Conservation (phyloP, 1,140 invertebrate species). For the Hetaerina americana region DNA sequence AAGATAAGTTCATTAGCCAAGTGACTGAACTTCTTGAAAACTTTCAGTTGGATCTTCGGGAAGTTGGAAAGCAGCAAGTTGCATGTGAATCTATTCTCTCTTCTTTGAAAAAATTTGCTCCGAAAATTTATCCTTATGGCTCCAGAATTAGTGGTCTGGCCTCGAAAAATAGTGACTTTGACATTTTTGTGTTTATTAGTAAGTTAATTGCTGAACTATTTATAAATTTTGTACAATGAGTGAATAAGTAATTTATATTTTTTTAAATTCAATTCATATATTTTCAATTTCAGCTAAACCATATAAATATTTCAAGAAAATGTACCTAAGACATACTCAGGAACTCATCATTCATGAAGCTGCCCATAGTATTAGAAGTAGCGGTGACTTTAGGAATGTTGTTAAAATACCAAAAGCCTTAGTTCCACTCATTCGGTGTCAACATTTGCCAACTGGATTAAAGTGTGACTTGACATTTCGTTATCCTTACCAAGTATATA, state of each 20-base stretch:
- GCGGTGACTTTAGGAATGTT: neutral
- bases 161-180: neutral
- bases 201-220: neutral
- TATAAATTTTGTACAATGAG: neutral
- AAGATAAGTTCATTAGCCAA: neutral
- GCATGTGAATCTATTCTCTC: neutral
- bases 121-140: neutral
- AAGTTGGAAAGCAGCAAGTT: neutral
- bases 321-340: neutral
- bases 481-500: neutral
- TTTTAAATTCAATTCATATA: neutral
- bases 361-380: neutral
- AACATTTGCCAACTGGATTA: neutral
- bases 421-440: neutral
- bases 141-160: neutral
- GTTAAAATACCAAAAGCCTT: neutral
- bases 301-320: neutral
- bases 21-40: neutral
- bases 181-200: neutral
- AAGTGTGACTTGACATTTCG: neutral
- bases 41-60: neutral
- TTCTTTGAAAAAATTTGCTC: neutral
- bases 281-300: neutral
- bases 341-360: neutral
- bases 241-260: neutral